phyloP scores from a whole-genome alignment of 2,113 vertebrate species.

The Caranx melampygus region DNA sequence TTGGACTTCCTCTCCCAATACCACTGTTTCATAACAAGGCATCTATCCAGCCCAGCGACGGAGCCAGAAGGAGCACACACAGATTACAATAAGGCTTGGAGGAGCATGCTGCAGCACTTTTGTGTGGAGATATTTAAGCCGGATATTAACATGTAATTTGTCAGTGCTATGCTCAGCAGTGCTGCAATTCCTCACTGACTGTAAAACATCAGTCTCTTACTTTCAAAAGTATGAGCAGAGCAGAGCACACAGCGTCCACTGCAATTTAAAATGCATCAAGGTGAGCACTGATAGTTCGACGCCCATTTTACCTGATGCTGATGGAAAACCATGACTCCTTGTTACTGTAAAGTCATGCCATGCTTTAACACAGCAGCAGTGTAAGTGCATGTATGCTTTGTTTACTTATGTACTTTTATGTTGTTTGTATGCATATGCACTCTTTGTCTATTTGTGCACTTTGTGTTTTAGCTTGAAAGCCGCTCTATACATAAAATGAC shows the following conservation, averaged over 20 bases:
- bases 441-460: no score
- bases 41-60: constrained; percentile 20
- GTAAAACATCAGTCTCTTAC: constrained; percentile 10
- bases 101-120: constrained; percentile 8
- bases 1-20: constrained; percentile 59
- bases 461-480: no score
- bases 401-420: no score
- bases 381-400: no score
- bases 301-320: not conserved
- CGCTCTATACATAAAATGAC: no score
- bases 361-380: no score
- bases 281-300: not conserved
- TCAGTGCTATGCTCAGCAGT: constrained; percentile 7
- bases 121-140: constrained; percentile 39
- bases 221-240: not conserved
- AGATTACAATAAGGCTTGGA: constrained; percentile 35
- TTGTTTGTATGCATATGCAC: no score
- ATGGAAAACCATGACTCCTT: not conserved
- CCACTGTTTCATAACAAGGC: constrained; percentile 37
- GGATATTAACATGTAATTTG: constrained; percentile 51
- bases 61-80: constrained; percentile 33
- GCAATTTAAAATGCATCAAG: constrained; percentile 6
- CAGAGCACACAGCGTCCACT: constrained; percentile 1
- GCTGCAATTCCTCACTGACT: constrained; percentile 17
- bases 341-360: not conserved